Conservation (phyloP, 2,797 vertebrate genomes). For the Erpetoichthys calabaricus region DNA sequence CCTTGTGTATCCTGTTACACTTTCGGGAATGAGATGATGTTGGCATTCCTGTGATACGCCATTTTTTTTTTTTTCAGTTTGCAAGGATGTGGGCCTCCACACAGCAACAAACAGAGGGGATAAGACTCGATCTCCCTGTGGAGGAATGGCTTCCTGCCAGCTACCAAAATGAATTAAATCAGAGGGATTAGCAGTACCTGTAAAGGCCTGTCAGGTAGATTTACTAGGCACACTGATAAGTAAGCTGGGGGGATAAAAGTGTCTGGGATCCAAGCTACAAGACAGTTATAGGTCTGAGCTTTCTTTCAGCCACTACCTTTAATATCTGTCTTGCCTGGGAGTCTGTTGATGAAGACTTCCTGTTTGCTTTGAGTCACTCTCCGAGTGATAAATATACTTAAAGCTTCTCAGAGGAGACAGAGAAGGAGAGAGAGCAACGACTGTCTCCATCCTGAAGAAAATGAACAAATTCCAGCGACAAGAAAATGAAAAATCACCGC, state of each 20-base stretch:
- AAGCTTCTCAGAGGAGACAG: constrained; percentile 49
- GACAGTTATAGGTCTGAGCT: constrained; percentile 54
- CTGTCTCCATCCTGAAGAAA: constrained; percentile 53
- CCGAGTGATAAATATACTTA: constrained; percentile 73
- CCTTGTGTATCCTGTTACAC: too few species aligned
- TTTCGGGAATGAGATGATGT: too few species aligned
- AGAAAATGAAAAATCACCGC: constrained; percentile 4
- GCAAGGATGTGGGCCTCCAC: constrained; percentile 14
- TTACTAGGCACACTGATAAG: constrained; percentile 43
- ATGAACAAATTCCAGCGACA: constrained; percentile 49
- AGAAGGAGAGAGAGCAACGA: constrained; percentile 45
- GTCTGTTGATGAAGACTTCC: constrained; percentile 74
- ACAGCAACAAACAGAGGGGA: constrained; percentile 14
- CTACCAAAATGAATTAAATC: constrained; percentile 49
- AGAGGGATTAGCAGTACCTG: constrained; percentile 50
- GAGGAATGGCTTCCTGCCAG: constrained; percentile 31
- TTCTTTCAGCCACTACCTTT: constrained; percentile 72
- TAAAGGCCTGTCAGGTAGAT: constrained; percentile 55
- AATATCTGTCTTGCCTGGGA: constrained; percentile 70
- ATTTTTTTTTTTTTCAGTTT: constrained; percentile 8
- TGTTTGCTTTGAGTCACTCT: constrained; percentile 77
- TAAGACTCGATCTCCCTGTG: constrained; percentile 34
- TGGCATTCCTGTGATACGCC: constrained; percentile 14
- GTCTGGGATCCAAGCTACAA: constrained; percentile 42
- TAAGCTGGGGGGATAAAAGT: constrained; percentile 31